Evolutionary conservation across 2,888 invertebrate species (phyloP).

Genomic region (Drosophila nigricruria): DNA sequence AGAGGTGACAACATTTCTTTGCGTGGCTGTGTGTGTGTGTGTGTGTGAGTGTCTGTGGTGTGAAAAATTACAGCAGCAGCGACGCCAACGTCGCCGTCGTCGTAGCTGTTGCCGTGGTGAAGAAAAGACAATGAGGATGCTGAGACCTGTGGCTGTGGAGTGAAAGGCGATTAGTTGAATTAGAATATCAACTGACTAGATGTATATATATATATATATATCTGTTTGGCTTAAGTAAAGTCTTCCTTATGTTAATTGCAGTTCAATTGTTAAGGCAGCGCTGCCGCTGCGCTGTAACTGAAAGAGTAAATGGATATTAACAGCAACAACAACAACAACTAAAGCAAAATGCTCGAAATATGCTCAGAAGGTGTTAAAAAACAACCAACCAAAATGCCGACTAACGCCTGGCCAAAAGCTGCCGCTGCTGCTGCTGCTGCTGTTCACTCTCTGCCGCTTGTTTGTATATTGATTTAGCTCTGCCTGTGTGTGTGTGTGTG

Average conservation of each 20-base stretch:
- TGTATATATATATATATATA: too few relatives aligned
- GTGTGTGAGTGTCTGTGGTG: conserved; percentile 46
- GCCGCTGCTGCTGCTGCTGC: conserved; percentile 8
- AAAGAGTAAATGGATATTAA: conserved; percentile 37
- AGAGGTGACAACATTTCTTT: conserved; percentile 78
- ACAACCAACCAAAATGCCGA: conserved; percentile 78
- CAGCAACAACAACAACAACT: conserved; percentile 18
- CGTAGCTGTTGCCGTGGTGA: conserved; percentile 50
- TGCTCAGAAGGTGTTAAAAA: conserved; percentile 65
- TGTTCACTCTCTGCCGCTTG: conserved; percentile 32
- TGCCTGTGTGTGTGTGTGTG: conserved; percentile 16
- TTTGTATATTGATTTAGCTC: conserved; percentile 70
- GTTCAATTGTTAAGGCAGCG: conserved; percentile 13
- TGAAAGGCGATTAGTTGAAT: conserved; percentile 60
- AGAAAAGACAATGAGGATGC: conserved; percentile 71
- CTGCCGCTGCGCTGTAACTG: conserved; percentile 1
- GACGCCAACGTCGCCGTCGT: conserved; percentile 44
- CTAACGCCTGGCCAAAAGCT: conserved; percentile 45
- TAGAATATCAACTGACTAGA: not conserved
- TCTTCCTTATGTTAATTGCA: not conserved
- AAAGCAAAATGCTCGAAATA: conserved; percentile 23
- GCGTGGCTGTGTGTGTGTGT: conserved; percentile 28
- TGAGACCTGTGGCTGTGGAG: conserved; percentile 35
- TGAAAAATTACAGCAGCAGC: conserved; percentile 77
- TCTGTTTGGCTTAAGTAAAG: conserved; percentile 1